Percentiles rank a stretch among this genome's conserved stretches.
These are phyloP conservation scores for Valencia hispanica DNA, from an alignment of 2,797 vertebrate species.

Conservation along the genomic window DNA sequence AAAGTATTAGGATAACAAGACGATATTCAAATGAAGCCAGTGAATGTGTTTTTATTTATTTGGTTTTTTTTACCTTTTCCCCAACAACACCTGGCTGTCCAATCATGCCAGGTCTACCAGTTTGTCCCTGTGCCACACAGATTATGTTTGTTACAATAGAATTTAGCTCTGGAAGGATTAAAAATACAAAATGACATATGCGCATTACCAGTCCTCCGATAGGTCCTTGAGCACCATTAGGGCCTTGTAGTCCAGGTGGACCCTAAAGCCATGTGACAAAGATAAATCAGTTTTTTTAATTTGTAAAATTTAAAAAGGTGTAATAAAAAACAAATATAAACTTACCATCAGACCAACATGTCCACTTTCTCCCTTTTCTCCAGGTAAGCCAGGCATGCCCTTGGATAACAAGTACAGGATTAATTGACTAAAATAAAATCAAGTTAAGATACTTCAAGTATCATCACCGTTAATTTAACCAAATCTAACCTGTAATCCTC, in stretches of 20 bases:
- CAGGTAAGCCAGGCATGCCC: slow-evolving; percentile 94
- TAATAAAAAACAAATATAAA: background rate
- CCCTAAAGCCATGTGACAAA: slow-evolving; percentile 80
- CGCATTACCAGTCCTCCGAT: slow-evolving; percentile 76
- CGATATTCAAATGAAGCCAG: background rate
- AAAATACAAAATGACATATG: background rate
- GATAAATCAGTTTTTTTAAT: background rate
- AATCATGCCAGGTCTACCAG: slow-evolving; percentile 84
- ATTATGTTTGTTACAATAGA: background rate
- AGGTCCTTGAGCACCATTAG: slow-evolving; percentile 87
- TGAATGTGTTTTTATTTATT: background rate
- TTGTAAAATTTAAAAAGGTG: background rate
- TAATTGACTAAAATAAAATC: background rate
- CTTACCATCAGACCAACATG: slow-evolving; percentile 93
- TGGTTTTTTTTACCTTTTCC: slow-evolving; percentile 86
- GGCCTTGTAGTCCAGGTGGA: slow-evolving; percentile 93
- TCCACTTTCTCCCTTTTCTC: slow-evolving; percentile 98
- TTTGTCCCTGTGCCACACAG: slow-evolving; percentile 69
- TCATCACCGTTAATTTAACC: background rate
- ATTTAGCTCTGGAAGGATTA: background rate
- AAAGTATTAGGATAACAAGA: background rate
- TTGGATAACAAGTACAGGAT: slow-evolving; percentile 54
- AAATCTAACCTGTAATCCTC: slow-evolving; percentile 90
- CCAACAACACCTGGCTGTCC: slow-evolving; percentile 92
- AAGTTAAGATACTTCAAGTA: background rate